Percentiles rank a stretch among this genome's conserved stretches.
phyloP scores from a whole-genome alignment of 2,113 vertebrate species.

The Corythornis madagascariensis region DNA sequence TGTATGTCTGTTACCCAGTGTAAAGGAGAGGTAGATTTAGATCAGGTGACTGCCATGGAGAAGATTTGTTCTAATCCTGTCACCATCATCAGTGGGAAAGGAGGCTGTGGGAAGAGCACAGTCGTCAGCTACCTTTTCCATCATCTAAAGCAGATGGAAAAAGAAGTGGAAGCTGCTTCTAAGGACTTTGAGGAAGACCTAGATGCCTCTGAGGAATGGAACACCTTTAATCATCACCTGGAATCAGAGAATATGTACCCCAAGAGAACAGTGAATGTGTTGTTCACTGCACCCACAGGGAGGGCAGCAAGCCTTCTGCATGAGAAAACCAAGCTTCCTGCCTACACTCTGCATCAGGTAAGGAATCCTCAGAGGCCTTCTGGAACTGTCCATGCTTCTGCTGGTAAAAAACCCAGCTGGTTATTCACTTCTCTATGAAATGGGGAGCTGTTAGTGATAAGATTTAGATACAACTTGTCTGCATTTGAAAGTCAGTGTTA shows the following conservation, averaged over 20 bases:
- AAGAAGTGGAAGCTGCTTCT: conserved; percentile 71
- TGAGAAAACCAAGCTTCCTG: conserved; percentile 76
- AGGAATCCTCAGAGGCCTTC: not conserved
- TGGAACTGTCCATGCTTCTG: not conserved
- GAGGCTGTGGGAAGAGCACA: conserved; percentile 87
- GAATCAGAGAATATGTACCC: not conserved
- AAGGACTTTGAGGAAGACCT: conserved; percentile 77
- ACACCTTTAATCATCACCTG: not conserved
- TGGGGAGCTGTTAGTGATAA: not conserved
- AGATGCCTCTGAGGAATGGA: conserved; percentile 70
- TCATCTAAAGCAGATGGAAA: conserved; percentile 64
- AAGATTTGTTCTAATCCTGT: conserved; percentile 84
- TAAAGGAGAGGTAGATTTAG: conserved; percentile 66
- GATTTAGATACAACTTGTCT: not conserved
- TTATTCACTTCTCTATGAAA: not conserved
- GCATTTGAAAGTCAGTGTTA: not conserved
- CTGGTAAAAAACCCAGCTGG: not conserved
- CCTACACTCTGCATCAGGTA: conserved; percentile 87
- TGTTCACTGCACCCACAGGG: conserved; percentile 86
- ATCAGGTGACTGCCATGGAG: conserved; percentile 77
- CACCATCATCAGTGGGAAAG: conserved; percentile 86
- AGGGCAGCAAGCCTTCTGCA: conserved; percentile 79
- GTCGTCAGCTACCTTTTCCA: conserved; percentile 80
- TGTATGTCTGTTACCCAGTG: not conserved
- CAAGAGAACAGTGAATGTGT: conserved; percentile 60